phyloP scores from a whole-genome alignment of 1,140 invertebrate species.

The Alviniconcha marisindica region DNA sequence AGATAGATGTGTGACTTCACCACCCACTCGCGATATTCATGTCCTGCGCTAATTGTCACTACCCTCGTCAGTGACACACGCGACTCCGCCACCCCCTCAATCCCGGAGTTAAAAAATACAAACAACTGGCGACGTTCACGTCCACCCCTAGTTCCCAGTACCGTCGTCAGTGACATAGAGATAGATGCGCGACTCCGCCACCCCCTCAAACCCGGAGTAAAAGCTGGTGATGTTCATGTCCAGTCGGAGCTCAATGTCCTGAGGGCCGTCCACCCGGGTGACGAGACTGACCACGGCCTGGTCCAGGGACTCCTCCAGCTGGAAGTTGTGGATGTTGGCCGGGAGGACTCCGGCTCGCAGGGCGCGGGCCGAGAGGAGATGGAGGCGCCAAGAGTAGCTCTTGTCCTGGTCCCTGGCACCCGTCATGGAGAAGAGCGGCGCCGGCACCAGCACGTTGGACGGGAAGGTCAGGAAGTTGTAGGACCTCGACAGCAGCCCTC shows the following conservation, averaged over 20 bases:
- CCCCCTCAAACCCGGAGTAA: constrained; percentile 80
- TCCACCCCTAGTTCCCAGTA: background rate
- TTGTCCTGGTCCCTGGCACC: constrained; percentile 83
- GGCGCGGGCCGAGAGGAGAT: constrained; percentile 76
- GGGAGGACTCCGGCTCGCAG: constrained; percentile 52
- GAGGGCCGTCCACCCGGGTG: constrained; percentile 86
- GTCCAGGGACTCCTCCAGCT: constrained; percentile 72
- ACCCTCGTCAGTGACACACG: background rate
- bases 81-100: background rate
- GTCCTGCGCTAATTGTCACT: background rate
- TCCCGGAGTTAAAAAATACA: background rate
- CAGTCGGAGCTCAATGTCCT: constrained; percentile 91
- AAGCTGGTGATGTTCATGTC: constrained; percentile 85
- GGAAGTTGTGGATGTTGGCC: constrained; percentile 61
- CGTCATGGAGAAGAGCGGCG: constrained; percentile 91
- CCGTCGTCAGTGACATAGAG: constrained; percentile 89
- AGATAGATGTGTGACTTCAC: constrained; percentile 80
- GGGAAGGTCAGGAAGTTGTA: constrained; percentile 95
- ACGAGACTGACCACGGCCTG: constrained; percentile 86
- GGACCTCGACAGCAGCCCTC: constrained; percentile 88
- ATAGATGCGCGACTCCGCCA: constrained; percentile 88
- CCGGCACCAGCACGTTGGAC: constrained; percentile 86
- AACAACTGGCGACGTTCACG: background rate
- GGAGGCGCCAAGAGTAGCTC: constrained; percentile 85
- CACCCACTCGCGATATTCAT: no score